Evolutionary conservation across 2,888 invertebrate species (phyloP), one percentile per base, ranked within the genome.

Genomic region (Cephus nigrinus): DNA sequence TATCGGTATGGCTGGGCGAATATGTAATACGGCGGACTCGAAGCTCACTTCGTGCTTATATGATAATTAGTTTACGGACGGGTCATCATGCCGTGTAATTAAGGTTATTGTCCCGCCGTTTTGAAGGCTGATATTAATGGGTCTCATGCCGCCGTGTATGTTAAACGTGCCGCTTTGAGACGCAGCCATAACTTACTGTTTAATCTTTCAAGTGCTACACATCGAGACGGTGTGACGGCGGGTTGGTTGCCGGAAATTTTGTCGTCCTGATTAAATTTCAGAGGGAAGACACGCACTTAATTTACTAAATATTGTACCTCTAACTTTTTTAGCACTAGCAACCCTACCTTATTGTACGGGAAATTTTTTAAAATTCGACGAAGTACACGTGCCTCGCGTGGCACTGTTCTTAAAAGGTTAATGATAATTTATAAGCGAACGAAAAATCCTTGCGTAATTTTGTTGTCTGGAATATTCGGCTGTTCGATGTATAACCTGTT

Each of bases 1-100:
- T 73, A 79, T 76, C 32, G 68, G 35, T 34, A 72, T 36, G 12
- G 23, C 23, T 55, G 55, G 15, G 31, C 30, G 55, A 74, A 79
- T 80, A 74, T 80, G 68, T 75, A 78, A 76, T 69, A 55, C 73
- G 30, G 69, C 73, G 30, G 32, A 74, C 76, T 73, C 32, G 30
- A 69, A 34, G 71, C 77, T 40, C 55, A 11, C 74, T 55, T 74
- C n/a, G 12, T 69, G 69, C 12, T 69, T 69, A 69, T 40, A 74
- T 32, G 75, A 73, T 77, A 40, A 34, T 32, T 74, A 69, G 15
- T 36, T 73, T 74, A 71, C 68, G n/a, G 36, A 75, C 31, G 74
- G 68, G 75, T 23, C 40, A 75, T 77, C 72, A 72, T 77, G 69
- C 71, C 11, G 30, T 31, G 55, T 55, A 55, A 55, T 55, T 55